Base-by-base conservation (phyloP, 2,888 invertebrate genomes). In the Uloborus plumipes region DNA sequence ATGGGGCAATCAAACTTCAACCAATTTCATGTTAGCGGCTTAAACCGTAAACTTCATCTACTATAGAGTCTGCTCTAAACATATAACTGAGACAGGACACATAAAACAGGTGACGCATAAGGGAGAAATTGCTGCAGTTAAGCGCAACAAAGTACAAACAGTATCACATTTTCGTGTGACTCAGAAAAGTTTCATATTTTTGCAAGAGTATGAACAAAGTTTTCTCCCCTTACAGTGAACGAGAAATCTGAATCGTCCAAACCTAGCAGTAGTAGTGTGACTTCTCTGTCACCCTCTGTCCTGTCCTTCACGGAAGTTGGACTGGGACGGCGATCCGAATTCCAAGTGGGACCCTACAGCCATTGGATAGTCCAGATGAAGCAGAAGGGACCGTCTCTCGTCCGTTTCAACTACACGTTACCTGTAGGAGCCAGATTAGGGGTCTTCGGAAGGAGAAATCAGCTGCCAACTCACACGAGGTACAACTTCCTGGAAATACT, bases 341-440 rank as follows among this genome's bases (percentile, higher is more conserved):
- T 94, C 87, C 93, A 93, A 85, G 94, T 96, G 89, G 94, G 94
- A 88, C 94, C 96, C 87, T 95, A 94, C 90, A 95, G 95, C 89
- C 96, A 96, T 90, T 96, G 96, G 96, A 96, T 95, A 90, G 93
- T 95, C 85, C 96, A 96, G 90, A 95, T 96, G 89, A 93, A 94
- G 86, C 95, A 95, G 91, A 95, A 80, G 16, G 84, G 85, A 31
- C 85, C 87, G n/a, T 84, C 86, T 13, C 84, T 87, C 64, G 86
- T 87, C 51, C 85, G 86, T 39, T 87, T 95, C 90, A 96, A 96
- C 90, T 94, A 96, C 88, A 95, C 95, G 81, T 91, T 96, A 87
- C 96, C 96, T 58, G 50, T 85, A 64, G 85, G 84, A 16, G 87
- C 88, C 20, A 86, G 86, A 11, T 71, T 88, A 18, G 88, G 87